Base-by-base conservation (phyloP, 2,888 invertebrate species). In the Andrena bicolor region DNA sequence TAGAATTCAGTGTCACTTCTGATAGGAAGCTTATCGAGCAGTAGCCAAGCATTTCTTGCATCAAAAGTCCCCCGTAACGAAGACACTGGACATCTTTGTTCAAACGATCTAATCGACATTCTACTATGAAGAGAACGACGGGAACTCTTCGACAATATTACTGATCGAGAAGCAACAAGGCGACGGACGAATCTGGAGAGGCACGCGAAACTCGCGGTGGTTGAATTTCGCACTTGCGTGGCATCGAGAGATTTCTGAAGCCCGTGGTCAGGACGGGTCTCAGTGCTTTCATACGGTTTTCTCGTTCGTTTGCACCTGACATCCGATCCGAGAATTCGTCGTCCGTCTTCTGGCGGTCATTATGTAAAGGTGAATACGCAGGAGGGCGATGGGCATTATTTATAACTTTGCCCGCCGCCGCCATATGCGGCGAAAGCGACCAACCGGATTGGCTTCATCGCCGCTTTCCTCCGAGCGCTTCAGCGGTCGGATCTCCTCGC, bases 371-470 rank as follows among this genome's bases (percentile, higher is more conserved):
- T 81, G 82, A 78, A 78, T 76, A 85, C 76, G 75, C 85, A 75
- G 73, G 75, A 80, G 80, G 80, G 58, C 77, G 85, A 85, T 78
- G 77, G 75, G 77, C 85, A 86, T 86, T 86, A 86, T 83, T 86
- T 85, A 86, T 85, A 86, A 86, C 85, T 86, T 86, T 73, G 80
- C 72, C 72, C 71, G 10, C 56, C 58, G 77, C 64, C 80, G 70
- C 76, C 80, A 71, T 82, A 80, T 63, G 78, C 77, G 80, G 83
- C 83, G 75, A 85, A 83, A 85, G 75, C 76, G 73, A 72, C 83
- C 63, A 76, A 85, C 82, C 85, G 82, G 82, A 85, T 85, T 80
- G 77, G 84, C 80, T 76, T 76, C 83, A 58, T 68, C 80, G 74
- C 41, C 60, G 74, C 83, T 84, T 80, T 80, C 49, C 84, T 76